Evolutionary conservation across 2,797 vertebrate species (phyloP).

Genomic region (Melanotaenia parkinsoni): DNA sequence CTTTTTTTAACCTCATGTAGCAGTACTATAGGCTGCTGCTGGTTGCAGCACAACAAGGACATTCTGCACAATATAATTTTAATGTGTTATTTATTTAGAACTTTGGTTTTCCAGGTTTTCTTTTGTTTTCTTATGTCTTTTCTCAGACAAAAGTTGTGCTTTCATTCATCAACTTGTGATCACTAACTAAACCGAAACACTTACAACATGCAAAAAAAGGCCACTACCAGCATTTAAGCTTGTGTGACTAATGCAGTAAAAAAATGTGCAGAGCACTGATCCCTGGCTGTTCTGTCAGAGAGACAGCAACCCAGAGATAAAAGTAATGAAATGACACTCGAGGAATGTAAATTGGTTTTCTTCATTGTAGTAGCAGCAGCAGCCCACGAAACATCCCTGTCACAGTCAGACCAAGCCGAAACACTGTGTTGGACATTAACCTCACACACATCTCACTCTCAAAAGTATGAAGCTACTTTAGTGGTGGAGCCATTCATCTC

Average conservation of each 20-base stretch:
- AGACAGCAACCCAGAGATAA: constrained; percentile 80
- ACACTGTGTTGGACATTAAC: constrained; percentile 84
- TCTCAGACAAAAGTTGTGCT: not conserved
- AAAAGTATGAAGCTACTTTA: constrained; percentile 55
- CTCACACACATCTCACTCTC: constrained; percentile 73
- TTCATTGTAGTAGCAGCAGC: constrained; percentile 82
- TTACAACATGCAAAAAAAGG: constrained; percentile 8
- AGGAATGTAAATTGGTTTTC: constrained; percentile 96
- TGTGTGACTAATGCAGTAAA: constrained; percentile 24
- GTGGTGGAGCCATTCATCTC: constrained; percentile 48
- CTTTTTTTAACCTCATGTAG: constrained; percentile 71
- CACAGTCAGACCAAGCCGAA: constrained; percentile 88
- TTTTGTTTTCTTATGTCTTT: not conserved
- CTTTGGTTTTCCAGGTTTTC: constrained; percentile 2
- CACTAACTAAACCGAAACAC: not conserved
- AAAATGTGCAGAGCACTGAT: constrained; percentile 43
- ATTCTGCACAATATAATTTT: constrained; percentile 18
- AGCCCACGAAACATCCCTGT: constrained; percentile 90
- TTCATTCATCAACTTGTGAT: constrained; percentile 10
- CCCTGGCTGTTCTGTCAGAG: constrained; percentile 62
- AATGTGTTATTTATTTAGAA: not conserved
- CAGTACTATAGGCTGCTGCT: constrained; percentile 40
- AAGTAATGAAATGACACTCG: constrained; percentile 95
- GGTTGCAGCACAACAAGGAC: constrained; percentile 36
- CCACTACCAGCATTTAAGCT: constrained; percentile 26